Evolutionary conservation across 2,113 vertebrate genomes (phyloP).

Genomic region (Mesembrinibis cayennensis): DNA sequence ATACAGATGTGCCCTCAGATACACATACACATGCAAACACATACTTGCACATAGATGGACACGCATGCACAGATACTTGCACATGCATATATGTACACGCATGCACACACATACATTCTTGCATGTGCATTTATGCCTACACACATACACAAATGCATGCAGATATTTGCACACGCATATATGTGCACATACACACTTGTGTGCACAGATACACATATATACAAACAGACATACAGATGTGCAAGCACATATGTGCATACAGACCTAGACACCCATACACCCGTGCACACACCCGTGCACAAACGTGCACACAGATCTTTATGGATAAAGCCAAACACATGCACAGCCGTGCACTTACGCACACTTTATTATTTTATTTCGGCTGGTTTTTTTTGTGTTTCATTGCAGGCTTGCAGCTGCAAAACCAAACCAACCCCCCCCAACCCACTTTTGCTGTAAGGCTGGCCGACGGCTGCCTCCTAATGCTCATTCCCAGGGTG

Average conservation of each 20-base stretch:
- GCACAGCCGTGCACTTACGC: fast-evolving
- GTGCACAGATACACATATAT: not conserved
- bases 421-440: not conserved
- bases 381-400: not conserved
- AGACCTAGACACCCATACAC: too few species aligned
- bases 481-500: not conserved
- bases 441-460: not conserved
- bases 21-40: too few species aligned
- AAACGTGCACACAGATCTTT: fast-evolving
- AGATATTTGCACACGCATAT: not conserved
- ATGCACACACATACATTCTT: not conserved
- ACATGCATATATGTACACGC: fast-evolving
- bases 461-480: fast-evolving
- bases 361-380: not conserved
- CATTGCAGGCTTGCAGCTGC: not conserved
- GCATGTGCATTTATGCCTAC: too few species aligned
- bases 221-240: fast-evolving
- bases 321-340: not conserved
- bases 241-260: not conserved
- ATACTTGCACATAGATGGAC: too few species aligned
- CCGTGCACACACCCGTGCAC: fast-evolving
- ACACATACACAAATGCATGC: fast-evolving
- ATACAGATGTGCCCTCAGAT: not conserved
- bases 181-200: too few species aligned
- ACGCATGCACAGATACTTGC: too few species aligned